Conservation (phyloP, 2,888 invertebrate genomes). For the Lepidocyrtoides sp. region DNA sequence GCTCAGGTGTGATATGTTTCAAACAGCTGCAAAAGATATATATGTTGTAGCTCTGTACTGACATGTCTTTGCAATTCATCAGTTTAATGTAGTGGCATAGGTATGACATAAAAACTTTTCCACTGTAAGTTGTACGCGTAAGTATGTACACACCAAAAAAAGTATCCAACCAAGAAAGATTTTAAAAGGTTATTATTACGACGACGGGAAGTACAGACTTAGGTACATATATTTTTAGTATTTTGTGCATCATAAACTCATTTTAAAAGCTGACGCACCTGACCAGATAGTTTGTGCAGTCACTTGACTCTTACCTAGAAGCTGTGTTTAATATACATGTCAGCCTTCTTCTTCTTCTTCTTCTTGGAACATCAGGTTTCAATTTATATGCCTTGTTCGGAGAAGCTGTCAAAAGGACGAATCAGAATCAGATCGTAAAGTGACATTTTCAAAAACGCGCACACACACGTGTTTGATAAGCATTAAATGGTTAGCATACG, state of each 20-base stretch:
- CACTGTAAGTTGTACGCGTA: neutral
- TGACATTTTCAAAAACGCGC: neutral
- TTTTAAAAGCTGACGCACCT: neutral
- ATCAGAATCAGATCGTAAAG: neutral
- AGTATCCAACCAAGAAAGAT: no score
- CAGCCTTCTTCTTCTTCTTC: no score
- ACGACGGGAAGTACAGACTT: no score
- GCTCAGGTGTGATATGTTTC: conserved; percentile 74
- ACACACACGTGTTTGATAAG: neutral
- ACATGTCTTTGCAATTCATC: conserved; percentile 10
- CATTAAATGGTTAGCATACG: neutral
- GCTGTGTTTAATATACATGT: no score
- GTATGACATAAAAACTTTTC: neutral
- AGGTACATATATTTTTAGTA: no score
- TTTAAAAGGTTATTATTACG: no score
- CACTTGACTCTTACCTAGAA: no score
- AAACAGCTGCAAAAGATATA: conserved; percentile 60
- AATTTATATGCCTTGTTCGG: conserved; percentile 23
- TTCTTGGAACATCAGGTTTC: conserved; percentile 28
- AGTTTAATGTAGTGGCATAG: neutral
- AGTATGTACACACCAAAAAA: neutral
- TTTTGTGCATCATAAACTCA: no score
- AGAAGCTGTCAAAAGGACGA: conserved; percentile 28
- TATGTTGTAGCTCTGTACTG: no score
- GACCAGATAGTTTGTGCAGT: neutral